Conservation (phyloP, 2,797 vertebrate genomes). For the Microhierax caerulescens region DNA sequence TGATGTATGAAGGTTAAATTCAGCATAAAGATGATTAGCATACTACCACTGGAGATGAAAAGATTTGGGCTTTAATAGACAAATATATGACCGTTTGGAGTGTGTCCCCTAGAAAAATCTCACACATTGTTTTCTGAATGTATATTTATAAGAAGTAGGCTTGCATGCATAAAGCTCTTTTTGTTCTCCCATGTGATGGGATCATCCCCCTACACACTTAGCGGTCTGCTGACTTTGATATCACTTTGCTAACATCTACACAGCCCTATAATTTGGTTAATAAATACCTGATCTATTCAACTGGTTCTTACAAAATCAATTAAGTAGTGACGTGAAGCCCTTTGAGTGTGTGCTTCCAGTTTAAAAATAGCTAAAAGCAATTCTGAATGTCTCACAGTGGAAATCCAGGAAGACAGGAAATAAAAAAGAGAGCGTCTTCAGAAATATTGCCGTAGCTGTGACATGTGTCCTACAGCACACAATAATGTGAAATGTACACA, state of each 20-base stretch:
- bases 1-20: constrained; percentile 53
- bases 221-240: background rate
- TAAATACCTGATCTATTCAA: background rate
- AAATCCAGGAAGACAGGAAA: background rate
- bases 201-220: background rate
- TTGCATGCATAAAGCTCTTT: background rate
- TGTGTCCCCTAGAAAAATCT: background rate
- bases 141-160: background rate
- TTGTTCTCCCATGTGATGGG: background rate
- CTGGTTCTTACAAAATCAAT: background rate
- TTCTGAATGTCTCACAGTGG: background rate
- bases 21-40: constrained; percentile 19
- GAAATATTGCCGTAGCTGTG: background rate
- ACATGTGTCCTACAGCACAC: background rate
- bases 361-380: background rate
- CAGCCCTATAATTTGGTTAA: constrained; percentile 23
- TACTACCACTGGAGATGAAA: constrained; percentile 3
- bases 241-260: background rate
- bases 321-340: background rate
- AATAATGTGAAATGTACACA: background rate
- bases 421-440: background rate
- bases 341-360: background rate
- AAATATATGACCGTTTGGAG: background rate
- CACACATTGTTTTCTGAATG: background rate
- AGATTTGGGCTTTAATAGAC: background rate